Base-by-base conservation (phyloP, 2,888 invertebrate genomes). In the Drosophila birchii region DNA sequence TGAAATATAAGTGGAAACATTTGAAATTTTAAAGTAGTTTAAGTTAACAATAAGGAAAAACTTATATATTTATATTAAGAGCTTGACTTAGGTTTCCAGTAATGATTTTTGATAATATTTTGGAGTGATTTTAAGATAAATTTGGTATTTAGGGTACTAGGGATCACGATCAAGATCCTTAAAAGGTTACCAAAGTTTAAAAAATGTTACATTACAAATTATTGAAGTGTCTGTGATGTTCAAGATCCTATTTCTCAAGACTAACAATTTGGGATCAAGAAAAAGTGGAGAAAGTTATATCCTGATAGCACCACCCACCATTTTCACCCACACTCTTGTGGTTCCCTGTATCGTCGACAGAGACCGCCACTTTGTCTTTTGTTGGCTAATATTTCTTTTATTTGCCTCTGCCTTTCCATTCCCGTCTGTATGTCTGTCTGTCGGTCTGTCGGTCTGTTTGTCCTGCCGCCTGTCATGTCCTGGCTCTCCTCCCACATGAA, bases 311-410 rank as follows among this genome's bases (percentile, higher is more conserved):
- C 32, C n/a, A n/a, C n/a, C n/a, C n/a, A n/a, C 47, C 60, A 49
- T 16, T 8, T 34, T 12, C 3, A 5, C 29, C 29, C 45, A 58
- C 51, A 59, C 26, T 7, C n/a, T 7, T 23, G 36, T 11, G 34
- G 51, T 36, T 36, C 23, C 23, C 36, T 7, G 14, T 51, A 36
- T 39, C 23, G 23, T n/a, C 51, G 44, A 45, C 44, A 18, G 38
- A 54, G 61, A 53, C 66, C 68, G 78, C 78, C 84, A 83, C 81
- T 84, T 86, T 84, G 85, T 84, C 84, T 86, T 81, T 78, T 86
- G 79, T 78, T 78, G 82, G 86, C 86, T 86, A 86, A 86, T 86
- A 86, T 81, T 86, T 85, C 78, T 86, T 86, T 79, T 84, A 86
- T 84, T 84, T 85, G 78, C 75, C 49, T 23, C 55, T 69, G 69